phyloP scores from a whole-genome alignment of 2,797 vertebrate genomes.

The Etheostoma nigrum region DNA sequence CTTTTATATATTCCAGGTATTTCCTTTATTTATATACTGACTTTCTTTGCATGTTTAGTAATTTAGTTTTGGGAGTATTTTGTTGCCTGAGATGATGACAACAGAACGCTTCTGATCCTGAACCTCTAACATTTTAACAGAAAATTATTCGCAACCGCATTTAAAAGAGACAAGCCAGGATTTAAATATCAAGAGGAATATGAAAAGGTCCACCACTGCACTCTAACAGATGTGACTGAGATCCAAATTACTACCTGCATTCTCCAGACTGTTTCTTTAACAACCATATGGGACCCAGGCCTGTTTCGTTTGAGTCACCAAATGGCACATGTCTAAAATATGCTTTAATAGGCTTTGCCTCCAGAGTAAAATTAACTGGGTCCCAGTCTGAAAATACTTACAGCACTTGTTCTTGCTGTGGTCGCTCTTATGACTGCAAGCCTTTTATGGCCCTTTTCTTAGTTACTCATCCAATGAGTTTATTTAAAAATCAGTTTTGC shows the following conservation, averaged over 20 bases:
- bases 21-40: neutral
- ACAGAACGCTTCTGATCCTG: neutral
- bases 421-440: conserved; percentile 37
- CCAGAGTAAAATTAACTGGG: conserved; percentile 55
- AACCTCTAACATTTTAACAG: neutral
- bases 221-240: conserved; percentile 45
- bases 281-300: conserved; percentile 53
- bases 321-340: conserved; percentile 55
- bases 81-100: neutral
- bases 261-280: conserved; percentile 53
- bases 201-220: conserved; percentile 14
- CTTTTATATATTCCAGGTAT: neutral
- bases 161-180: neutral
- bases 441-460: conserved; percentile 49
- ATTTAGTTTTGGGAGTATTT: neutral
- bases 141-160: neutral
- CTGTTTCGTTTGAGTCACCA: conserved; percentile 53
- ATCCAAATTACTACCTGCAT: conserved; percentile 61
- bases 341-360: conserved; percentile 53
- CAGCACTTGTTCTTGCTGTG: conserved; percentile 30
- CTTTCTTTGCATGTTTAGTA: neutral
- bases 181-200: neutral
- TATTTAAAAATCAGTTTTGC: conserved; percentile 51
- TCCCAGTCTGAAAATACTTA: conserved; percentile 54
- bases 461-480: conserved; percentile 61